Percentiles rank a stretch among this genome's conserved stretches.
phyloP scores from a whole-genome alignment of 2,888 invertebrate genomes.

The Eupeodes latifasciatus region DNA sequence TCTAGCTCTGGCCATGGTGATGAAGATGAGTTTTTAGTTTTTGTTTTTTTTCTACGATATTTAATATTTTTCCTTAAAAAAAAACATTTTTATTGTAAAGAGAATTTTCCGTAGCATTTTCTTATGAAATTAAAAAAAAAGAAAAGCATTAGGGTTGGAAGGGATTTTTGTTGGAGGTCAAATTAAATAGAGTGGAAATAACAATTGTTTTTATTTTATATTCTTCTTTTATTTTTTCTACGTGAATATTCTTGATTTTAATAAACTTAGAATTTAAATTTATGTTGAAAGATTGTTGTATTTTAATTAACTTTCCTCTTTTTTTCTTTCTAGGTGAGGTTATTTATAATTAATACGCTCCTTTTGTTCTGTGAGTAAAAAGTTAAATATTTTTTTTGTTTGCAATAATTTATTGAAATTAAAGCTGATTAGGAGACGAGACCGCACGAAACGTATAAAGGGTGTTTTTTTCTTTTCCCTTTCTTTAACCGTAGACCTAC shows the following conservation, averaged over 20 bases:
- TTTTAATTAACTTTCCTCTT: not conserved
- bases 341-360: not conserved
- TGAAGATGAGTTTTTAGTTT: conserved; percentile 28
- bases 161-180: not conserved
- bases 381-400: not conserved
- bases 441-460: no score
- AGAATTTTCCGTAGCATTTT: not conserved
- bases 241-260: not conserved
- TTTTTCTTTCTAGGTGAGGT: not conserved
- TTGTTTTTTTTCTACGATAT: conserved; percentile 20
- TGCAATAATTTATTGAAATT: no score
- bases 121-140: conserved; percentile 31
- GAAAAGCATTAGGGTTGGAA: conserved; percentile 23
- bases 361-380: not conserved
- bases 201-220: not conserved
- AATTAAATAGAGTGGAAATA: not conserved
- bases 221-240: not conserved
- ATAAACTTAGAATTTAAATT: not conserved
- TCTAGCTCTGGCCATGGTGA: conserved; percentile 16
- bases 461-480: no score
- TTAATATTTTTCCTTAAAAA: not conserved
- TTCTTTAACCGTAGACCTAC: no score
- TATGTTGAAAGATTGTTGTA: not conserved
- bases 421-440: no score
- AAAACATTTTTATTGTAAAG: no score